Base-by-base conservation (phyloP, 2,113 vertebrate genomes). In the Dicerorhinus sumatrensis region DNA sequence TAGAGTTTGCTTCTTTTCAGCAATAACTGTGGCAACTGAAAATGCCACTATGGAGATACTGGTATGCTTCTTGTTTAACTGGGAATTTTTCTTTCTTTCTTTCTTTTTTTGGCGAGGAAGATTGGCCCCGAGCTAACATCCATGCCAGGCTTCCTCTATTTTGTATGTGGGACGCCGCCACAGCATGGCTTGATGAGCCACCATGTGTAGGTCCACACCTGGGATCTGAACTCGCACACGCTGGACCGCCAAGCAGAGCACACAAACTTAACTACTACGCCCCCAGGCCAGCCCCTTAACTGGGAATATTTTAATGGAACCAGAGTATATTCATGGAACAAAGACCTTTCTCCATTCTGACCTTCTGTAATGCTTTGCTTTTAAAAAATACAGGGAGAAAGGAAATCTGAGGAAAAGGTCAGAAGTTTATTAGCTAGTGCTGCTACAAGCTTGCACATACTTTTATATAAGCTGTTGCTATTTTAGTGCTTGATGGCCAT, bases 361-460 rank as follows among this genome's bases (percentile, higher is more conserved):
- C 60, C 65, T 79, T 67, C 51, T 51, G 12, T 42, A 75, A 69
- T 27, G 77, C 56, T 96, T 94, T 39, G 27, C 84, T 93, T 95
- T 65, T 76, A 20, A 82, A 81, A 89, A 65, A 58, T 60, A 33
- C 8, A 89, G 29, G 31, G 31, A 77, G 84, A 90, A 94, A 85
- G 88, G 62, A 81, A 92, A 82, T 67, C 48, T 23, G 77, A 96
- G 29, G 63, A 54, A 94, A 97, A 91, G 54, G 67, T 72, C n/a
- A 91, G 14, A 48, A 70, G 46, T 58, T 8, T 80, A 83, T 25
- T 82, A 77, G 83, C 67, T 39, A 63, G 73, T 36, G 29, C 73
- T 84, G 12, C 62, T 13, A 14, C 29, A 87, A 58, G 58, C 46
- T 89, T 81, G 31, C 10, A 39, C 29, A 8, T 5, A 10, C 36